These are phyloP conservation scores for Lypha dubia DNA, from an alignment of 2,888 invertebrate species.

Conservation along the genomic window DNA sequence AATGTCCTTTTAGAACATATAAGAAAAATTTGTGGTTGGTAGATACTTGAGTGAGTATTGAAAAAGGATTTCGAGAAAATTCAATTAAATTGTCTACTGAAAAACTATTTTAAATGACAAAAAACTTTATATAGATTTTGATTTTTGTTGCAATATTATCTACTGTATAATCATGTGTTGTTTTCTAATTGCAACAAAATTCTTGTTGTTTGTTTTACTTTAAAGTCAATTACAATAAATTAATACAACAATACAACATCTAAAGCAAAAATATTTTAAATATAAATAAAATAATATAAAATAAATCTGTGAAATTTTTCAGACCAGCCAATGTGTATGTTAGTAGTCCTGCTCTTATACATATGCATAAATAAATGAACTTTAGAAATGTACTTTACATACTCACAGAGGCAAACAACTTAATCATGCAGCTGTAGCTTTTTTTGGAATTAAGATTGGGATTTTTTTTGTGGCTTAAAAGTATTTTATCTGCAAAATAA, in stretches of 20 bases:
- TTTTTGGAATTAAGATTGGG: neutral
- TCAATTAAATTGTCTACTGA: neutral
- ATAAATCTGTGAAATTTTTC: conserved; percentile 22
- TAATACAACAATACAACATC: conserved; percentile 31
- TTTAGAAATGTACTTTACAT: no score
- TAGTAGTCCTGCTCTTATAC: no score
- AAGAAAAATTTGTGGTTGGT: neutral
- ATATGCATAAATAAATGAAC: neutral
- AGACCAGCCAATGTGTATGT: neutral
- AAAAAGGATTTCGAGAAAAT: neutral
- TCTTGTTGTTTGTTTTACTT: conserved; percentile 25
- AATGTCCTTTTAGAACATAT: neutral
- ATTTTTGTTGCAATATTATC: neutral
- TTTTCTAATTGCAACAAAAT: conserved; percentile 28
- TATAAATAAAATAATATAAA: conserved; percentile 19
- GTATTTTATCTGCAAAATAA: neutral
- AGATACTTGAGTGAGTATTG: neutral
- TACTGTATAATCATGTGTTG: neutral
- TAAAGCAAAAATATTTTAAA: neutral
- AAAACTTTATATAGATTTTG: neutral
- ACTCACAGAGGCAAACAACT: neutral
- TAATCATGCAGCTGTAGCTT: neutral
- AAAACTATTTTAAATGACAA: neutral
- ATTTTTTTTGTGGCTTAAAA: neutral
- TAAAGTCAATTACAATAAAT: conserved; percentile 61